A percentile compares a stretch with the other conserved stretches of the same genome.
Evolutionary conservation across 2,113 vertebrate genomes (phyloP).

Genomic region (Scophthalmus maximus): DNA sequence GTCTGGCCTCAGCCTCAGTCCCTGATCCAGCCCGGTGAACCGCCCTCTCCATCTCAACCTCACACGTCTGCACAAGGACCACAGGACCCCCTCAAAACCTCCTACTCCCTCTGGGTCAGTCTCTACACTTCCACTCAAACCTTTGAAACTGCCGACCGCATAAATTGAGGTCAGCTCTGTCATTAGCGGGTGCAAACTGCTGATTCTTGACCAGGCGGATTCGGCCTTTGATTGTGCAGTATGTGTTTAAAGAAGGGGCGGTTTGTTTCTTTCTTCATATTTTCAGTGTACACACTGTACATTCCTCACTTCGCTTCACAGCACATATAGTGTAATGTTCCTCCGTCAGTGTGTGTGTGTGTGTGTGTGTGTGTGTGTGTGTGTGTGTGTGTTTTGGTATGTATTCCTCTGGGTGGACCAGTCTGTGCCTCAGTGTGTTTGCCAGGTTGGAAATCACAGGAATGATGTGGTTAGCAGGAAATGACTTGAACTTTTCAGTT

Average conservation of each 20-base stretch:
- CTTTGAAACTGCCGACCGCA: background rate
- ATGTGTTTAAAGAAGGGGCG: conserved; percentile 31
- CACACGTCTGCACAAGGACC: conserved; percentile 75
- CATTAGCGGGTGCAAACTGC: conserved; percentile 5
- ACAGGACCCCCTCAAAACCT: conserved; percentile 66
- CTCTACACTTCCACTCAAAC: background rate
- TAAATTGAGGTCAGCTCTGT: background rate
- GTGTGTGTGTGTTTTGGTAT: conserved; percentile 13
- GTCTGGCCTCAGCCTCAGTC: conserved; percentile 86
- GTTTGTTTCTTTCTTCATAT: conserved; percentile 3
- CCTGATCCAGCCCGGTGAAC: conserved; percentile 71
- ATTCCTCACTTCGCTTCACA: conserved; percentile 19
- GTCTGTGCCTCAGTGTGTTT: conserved; percentile 7
- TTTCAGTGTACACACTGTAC: background rate
- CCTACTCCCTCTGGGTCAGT: conserved; percentile 89
- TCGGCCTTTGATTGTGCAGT: conserved; percentile 8
- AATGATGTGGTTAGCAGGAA: conserved; percentile 39
- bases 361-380: conserved; percentile 16
- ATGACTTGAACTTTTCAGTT: conserved; percentile 11
- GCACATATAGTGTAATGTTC: background rate
- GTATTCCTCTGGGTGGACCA: conserved; percentile 7
- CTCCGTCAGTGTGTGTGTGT: conserved; percentile 14
- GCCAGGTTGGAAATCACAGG: conserved; percentile 30
- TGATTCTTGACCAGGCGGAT: conserved; percentile 12
- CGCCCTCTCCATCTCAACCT: conserved; percentile 74